Conservation (phyloP, 2,113 vertebrate genomes). For the Colinus virginianus region DNA sequence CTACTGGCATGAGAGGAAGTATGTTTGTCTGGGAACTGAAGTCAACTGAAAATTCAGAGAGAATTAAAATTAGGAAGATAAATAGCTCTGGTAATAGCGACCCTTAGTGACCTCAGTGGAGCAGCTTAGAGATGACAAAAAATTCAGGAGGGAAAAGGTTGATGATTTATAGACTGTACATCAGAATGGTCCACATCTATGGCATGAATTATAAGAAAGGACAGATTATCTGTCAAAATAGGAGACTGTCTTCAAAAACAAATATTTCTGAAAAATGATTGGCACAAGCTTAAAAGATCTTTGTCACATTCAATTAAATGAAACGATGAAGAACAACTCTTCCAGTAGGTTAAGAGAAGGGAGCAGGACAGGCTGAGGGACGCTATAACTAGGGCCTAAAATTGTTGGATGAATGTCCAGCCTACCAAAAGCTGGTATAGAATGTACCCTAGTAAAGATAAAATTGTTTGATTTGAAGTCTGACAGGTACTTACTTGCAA, state of each 20-base stretch:
- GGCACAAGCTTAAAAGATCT: not conserved
- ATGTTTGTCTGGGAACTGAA: constrained; percentile 33
- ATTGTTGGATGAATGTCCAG: not conserved
- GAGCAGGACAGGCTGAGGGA: not conserved
- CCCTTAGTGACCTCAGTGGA: constrained; percentile 56
- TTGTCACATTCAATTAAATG: not conserved
- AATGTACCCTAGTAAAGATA: not conserved
- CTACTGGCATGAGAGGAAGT: constrained; percentile 58
- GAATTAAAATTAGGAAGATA: constrained; percentile 54
- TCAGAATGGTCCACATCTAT: constrained; percentile 18
- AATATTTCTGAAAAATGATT: constrained; percentile 32
- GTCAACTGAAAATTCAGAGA: not conserved
- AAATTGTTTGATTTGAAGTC: not conserved
- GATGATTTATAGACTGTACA: constrained; percentile 50
- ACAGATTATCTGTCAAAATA: constrained; percentile 42
- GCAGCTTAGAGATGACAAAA: constrained; percentile 49
- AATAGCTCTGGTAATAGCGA: constrained; percentile 42
- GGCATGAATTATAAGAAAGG: constrained; percentile 18
- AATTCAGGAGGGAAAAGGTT: not conserved
- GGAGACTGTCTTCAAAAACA: constrained; percentile 31
- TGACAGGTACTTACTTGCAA: not conserved
- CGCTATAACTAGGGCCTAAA: not conserved
- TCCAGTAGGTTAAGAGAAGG: not conserved
- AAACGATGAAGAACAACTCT: not conserved
- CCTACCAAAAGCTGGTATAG: not conserved